Percentiles rank a stretch among this genome's conserved stretches.
Conservation (phyloP, 1,140 invertebrate genomes). For the Pseudoatta argentina region DNA sequence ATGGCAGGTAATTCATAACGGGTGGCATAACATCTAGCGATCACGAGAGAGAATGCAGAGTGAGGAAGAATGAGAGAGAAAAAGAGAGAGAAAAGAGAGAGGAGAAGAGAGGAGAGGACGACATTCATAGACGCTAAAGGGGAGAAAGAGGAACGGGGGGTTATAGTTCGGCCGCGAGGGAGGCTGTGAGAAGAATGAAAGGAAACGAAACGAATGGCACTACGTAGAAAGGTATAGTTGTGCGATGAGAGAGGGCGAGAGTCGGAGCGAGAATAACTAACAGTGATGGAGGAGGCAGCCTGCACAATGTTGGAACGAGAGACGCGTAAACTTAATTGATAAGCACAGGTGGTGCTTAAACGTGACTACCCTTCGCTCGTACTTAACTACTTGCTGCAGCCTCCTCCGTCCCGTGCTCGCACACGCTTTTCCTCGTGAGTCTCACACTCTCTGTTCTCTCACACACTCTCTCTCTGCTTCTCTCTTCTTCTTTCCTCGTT, state of each 20-base stretch:
- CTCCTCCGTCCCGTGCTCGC: conserved; percentile 17
- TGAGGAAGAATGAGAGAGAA: background rate
- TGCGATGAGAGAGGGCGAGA: background rate
- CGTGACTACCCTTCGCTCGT: conserved; percentile 79
- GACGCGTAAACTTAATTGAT: conserved; percentile 84
- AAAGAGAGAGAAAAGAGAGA: too few species aligned
- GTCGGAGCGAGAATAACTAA: conserved; percentile 71
- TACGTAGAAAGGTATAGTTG: conserved; percentile 3
- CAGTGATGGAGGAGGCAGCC: conserved; percentile 55
- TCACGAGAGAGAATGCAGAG: conserved; percentile 9
- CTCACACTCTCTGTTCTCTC: background rate
- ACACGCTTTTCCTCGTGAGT: background rate
- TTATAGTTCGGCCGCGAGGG: background rate
- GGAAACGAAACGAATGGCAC: conserved; percentile 43
- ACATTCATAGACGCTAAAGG: background rate
- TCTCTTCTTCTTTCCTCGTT: conserved; percentile 13
- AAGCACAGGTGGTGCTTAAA: conserved; percentile 83
- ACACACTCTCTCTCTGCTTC: background rate
- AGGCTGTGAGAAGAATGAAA: background rate
- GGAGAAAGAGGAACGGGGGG: background rate
- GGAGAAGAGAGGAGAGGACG: background rate
- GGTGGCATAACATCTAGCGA: conserved; percentile 24
- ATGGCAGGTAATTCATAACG: conserved; percentile 66
- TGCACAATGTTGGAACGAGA: conserved; percentile 74
- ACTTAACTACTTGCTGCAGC: conserved; percentile 73